Percentiles rank a stretch among this genome's conserved stretches.
Evolutionary conservation across 2,797 vertebrate genomes (phyloP).

Genomic region (Iguana delicatissima): DNA sequence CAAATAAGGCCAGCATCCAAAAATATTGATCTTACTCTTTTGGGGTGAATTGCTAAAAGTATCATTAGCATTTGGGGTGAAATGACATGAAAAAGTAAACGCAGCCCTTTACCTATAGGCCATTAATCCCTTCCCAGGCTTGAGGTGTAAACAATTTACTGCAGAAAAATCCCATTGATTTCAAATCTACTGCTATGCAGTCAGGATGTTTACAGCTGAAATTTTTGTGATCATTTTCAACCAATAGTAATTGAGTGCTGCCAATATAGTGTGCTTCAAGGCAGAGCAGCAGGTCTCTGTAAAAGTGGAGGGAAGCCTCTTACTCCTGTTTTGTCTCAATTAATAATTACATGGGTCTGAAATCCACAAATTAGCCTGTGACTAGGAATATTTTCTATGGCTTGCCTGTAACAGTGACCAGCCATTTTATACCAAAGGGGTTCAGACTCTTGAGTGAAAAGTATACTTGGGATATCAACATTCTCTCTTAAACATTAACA

Average conservation of each 20-base stretch:
- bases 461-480: not conserved
- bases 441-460: not conserved
- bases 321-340: not conserved
- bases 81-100: not conserved
- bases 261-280: not conserved
- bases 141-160: not conserved
- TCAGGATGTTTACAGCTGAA: not conserved
- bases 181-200: not conserved
- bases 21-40: not conserved
- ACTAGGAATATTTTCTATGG: not conserved
- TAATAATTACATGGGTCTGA: too few relatives aligned
- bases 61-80: not conserved
- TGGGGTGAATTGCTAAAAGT: not conserved
- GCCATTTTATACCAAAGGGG: not conserved
- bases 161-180: not conserved
- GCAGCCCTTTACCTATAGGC: not conserved
- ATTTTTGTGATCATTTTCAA: not conserved
- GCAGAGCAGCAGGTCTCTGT: not conserved
- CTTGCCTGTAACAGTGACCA: not conserved
- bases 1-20: not conserved
- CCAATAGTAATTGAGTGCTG: not conserved
- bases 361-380: not conserved
- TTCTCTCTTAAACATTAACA: not conserved
- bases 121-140: not conserved
- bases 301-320: not conserved